Evolutionary conservation across 1,140 invertebrate species (phyloP).

Genomic region (Drosophila equinoxialis): DNA sequence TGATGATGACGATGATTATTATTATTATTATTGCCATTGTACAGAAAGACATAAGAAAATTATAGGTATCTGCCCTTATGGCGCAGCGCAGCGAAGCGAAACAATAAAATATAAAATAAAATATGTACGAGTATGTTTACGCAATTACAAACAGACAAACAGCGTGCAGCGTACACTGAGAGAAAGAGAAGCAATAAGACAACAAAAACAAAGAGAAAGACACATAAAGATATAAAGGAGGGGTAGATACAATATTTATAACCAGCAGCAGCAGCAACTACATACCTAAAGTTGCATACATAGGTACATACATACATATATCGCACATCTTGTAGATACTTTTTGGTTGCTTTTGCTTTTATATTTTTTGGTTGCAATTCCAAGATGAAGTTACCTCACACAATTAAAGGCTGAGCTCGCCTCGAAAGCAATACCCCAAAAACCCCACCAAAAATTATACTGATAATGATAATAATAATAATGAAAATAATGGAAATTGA

Average conservation of each 20-base stretch:
- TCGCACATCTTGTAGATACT: constrained; percentile 67
- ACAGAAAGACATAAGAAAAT: constrained; percentile 79
- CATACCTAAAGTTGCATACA: neutral
- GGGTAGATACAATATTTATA: constrained; percentile 73
- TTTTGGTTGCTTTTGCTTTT: neutral
- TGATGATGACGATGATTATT: constrained; percentile 46
- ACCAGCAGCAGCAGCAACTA: constrained; percentile 30
- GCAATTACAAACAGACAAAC: constrained; percentile 75
- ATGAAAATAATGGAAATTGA: constrained; percentile 49
- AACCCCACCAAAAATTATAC: constrained; percentile 7
- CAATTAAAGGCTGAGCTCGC: constrained; percentile 60
- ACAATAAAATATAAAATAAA: constrained; percentile 82
- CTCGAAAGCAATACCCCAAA: constrained; percentile 1
- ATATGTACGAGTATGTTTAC: constrained; percentile 80
- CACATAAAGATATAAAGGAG: constrained; percentile 16
- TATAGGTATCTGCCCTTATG: constrained; percentile 82
- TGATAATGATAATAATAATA: constrained; percentile 15
- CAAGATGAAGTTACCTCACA: constrained; percentile 38
- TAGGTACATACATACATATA: constrained; percentile 32
- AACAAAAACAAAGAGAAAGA: constrained; percentile 11
- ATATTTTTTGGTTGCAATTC: constrained; percentile 10
- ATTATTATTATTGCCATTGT: constrained; percentile 61
- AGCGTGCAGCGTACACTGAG: constrained; percentile 21
- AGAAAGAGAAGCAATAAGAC: constrained; percentile 4
- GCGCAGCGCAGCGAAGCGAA: constrained; percentile 80